Conservation (phyloP, 2,888 invertebrate genomes). For the Rhodophaea formosa region DNA sequence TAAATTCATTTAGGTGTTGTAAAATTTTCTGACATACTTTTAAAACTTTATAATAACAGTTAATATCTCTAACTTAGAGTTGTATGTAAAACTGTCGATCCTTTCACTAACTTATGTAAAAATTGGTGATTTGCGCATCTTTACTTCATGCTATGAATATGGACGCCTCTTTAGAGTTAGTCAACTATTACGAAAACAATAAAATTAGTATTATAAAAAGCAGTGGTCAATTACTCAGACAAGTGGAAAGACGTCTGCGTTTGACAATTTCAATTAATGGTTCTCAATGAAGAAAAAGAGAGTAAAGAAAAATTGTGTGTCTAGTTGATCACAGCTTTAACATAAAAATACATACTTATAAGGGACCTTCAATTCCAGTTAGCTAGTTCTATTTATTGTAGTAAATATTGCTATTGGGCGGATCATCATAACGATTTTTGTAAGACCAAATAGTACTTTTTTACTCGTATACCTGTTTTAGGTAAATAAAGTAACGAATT, state of each 20-base stretch:
- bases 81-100: constrained; percentile 57
- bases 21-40: constrained; percentile 54
- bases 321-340: constrained; percentile 73
- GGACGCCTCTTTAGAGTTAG: constrained; percentile 78
- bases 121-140: constrained; percentile 75
- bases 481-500: constrained; percentile 64
- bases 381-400: constrained; percentile 80
- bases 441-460: constrained; percentile 78
- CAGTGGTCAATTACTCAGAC: constrained; percentile 71
- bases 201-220: constrained; percentile 74
- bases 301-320: constrained; percentile 34
- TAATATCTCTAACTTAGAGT: constrained; percentile 65
- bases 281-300: constrained; percentile 21
- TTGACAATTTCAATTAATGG: constrained; percentile 25
- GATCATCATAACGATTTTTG: constrained; percentile 66
- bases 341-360: constrained; percentile 77
- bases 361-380: constrained; percentile 81
- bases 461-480: constrained; percentile 69
- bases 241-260: constrained; percentile 32
- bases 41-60: constrained; percentile 55
- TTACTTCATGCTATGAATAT: constrained; percentile 76
- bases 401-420: constrained; percentile 68
- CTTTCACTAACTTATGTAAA: constrained; percentile 69
- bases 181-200: constrained; percentile 72
- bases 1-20: constrained; percentile 61